Evolutionary conservation across 1,140 invertebrate genomes (phyloP), one percentile per base, ranked within the genome.

Genomic region (Drosophila pandora): DNA sequence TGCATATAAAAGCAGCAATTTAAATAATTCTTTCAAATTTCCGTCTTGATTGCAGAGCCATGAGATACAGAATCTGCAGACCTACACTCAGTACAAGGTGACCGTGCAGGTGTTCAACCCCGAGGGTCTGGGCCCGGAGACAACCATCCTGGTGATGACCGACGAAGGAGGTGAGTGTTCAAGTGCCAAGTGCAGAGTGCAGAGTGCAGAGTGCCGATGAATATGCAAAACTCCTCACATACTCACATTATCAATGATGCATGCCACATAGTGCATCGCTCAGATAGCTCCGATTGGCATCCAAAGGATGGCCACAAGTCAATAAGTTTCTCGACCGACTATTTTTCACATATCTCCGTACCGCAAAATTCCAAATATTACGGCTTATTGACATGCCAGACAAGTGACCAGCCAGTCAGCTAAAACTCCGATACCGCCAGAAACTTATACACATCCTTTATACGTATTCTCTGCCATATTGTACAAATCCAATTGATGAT

Each of bases 41-140:
- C 67, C 34, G 54, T 34, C 47, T 65, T 48, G 12, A 52, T 90
- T 84, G 7, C 93, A 96, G 95, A 94, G 94, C 87, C 95, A 95
- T 90, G 95, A 94, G 52, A 95, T 96, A 70, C 93, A 94, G 65
- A 94, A 95, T 80, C 92, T 96, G 75, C 93, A 95, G 77, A 95
- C 95, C 0, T 96, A 95, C 92, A 96, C 95, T 0, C 95, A 96
- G 79, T 96, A 96, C 90, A 92, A 95, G 73, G 94, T 96, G 28
- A 95, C 95, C 8, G 92, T 96, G 45, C 95, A 95, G 92, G 95
- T 96, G 23, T 95, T 95, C 91, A 96, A 96, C 90, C 95, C 95
- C 5, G 95, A 94, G 87, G 95, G 95, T 12, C 73, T 91, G 34
- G 95, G 95, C 50, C 95, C 95, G 25, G 93, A 94, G 48, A 94